phyloP scores from a whole-genome alignment of 2,888 invertebrate species.

The Scaptomyza cyrtandrae region DNA sequence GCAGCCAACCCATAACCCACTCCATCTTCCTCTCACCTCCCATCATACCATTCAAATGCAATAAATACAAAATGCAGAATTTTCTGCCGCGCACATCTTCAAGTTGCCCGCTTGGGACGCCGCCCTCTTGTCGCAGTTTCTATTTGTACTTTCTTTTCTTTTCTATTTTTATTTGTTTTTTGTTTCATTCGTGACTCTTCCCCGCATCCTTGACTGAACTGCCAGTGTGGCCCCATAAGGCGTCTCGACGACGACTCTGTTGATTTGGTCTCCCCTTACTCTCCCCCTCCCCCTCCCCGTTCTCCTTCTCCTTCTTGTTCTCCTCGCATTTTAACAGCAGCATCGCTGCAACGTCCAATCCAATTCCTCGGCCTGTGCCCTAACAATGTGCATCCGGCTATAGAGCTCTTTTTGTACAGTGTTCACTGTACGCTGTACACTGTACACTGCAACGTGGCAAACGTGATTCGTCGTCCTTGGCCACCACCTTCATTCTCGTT shows the following conservation, averaged over 20 bases:
- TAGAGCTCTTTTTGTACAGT: conserved; percentile 18
- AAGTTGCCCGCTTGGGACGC: conserved; percentile 49
- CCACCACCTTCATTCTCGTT: conserved; percentile 4
- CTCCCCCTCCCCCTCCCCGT: background rate
- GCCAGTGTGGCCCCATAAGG: conserved; percentile 52
- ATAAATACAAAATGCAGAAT: conserved; percentile 78
- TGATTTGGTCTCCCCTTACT: conserved; percentile 63
- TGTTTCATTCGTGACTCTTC: conserved; percentile 29
- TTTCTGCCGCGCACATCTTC: conserved; percentile 66
- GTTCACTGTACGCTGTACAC: background rate
- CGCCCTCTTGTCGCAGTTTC: conserved; percentile 38
- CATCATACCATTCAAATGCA: conserved; percentile 46
- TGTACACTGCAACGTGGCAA: conserved; percentile 54
- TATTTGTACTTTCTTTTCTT: conserved; percentile 47
- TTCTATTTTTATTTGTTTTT: conserved; percentile 14
- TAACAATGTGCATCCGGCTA: conserved; percentile 76
- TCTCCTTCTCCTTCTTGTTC: background rate
- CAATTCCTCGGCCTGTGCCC: conserved; percentile 69
- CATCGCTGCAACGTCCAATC: conserved; percentile 67
- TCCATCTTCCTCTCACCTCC: background rate
- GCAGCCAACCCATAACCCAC: conserved; percentile 41
- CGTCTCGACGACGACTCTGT: conserved; percentile 72
- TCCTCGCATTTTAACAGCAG: background rate
- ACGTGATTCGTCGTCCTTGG: conserved; percentile 63
- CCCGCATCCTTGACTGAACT: conserved; percentile 26